Conservation (phyloP, 2,888 invertebrate species). For the Stictocephala bisonia region DNA sequence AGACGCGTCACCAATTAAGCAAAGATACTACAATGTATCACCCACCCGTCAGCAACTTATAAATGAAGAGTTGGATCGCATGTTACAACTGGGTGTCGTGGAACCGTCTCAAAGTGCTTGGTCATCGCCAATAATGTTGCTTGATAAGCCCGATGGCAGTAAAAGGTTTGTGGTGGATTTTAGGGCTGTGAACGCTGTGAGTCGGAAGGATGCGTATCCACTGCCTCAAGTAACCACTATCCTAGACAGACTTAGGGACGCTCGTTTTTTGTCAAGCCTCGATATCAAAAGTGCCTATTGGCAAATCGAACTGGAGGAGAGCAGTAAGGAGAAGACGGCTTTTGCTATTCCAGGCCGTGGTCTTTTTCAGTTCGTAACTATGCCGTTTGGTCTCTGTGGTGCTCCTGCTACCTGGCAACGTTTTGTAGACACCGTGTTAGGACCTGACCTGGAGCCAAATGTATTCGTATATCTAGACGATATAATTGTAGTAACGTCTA, state of each 20-base stretch:
- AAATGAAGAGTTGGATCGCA: constrained; percentile 53
- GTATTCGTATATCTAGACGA: not conserved
- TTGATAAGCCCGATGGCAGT: constrained; percentile 53
- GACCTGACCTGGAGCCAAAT: not conserved
- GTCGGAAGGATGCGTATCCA: constrained; percentile 52
- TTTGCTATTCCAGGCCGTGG: constrained; percentile 48
- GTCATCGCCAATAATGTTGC: constrained; percentile 56
- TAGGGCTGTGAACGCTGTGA: constrained; percentile 49
- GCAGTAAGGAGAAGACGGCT: constrained; percentile 53
- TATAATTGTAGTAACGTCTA: constrained; percentile 38
- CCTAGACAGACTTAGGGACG: constrained; percentile 48
- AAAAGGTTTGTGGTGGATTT: constrained; percentile 53
- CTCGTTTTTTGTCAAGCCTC: constrained; percentile 24
- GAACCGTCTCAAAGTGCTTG: constrained; percentile 56
- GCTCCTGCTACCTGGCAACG: not conserved
- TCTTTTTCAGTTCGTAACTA: not conserved
- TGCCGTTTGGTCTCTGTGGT: not conserved
- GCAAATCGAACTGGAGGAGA: constrained; percentile 49
- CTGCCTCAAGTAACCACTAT: constrained; percentile 49
- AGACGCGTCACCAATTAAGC: constrained; percentile 14
- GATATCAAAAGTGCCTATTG: constrained; percentile 53
- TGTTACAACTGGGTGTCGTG: constrained; percentile 56
- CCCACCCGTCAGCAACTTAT: constrained; percentile 46
- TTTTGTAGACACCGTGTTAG: not conserved
- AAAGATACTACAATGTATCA: constrained; percentile 29